Evolutionary conservation across 2,113 vertebrate species (phyloP), one percentile per base, ranked within the genome.

Genomic region (Pterocles orientalis): DNA sequence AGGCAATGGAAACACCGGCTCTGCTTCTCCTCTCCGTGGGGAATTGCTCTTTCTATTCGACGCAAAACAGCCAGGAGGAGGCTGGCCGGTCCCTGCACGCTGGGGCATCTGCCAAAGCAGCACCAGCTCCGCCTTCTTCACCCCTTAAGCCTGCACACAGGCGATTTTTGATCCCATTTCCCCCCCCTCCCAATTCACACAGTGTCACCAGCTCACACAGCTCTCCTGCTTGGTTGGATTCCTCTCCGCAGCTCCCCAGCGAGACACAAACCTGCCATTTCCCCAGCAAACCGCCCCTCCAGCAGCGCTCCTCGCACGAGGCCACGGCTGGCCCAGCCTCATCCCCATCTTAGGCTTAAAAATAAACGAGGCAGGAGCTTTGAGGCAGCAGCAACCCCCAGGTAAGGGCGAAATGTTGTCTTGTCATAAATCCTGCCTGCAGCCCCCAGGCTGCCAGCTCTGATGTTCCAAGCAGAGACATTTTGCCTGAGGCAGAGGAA

Each of bases 1-100:
- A 5, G 28, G 47, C 29, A 28, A 18, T 0, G 12, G 53, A 15
- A 34, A 73, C 29, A 7, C 28, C 2, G 0, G 3, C 29, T 53
- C 51, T 2, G 1, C 29, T 64, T 75, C 70, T 58, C 65, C 45
- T 50, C 29, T 25, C 34, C 43, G 10, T 11, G 2, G 13, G 34
- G 31, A 91, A 41, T 21, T 13, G 3, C 45, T 53, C 19, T 70
- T 54, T 34, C 28, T 6, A 3, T 17, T 3, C 10, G 12, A 25
- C 18, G 19, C 4, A 58, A 34, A 58, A 76, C 34, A 36, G 43
- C 7, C 26, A 41, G 48, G 45, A 43, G 36, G 33, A 39, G 33
- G 10, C 36, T 33, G 26, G 23, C 43, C 4, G 4, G 34, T 33
- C 21, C 31, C 48, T 28, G 21, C n/a, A 21, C 1, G 0, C 26